These are phyloP conservation scores for Sebastes kiyomatsui DNA, from an alignment of 2,797 vertebrate species.

Conservation along the genomic window DNA sequence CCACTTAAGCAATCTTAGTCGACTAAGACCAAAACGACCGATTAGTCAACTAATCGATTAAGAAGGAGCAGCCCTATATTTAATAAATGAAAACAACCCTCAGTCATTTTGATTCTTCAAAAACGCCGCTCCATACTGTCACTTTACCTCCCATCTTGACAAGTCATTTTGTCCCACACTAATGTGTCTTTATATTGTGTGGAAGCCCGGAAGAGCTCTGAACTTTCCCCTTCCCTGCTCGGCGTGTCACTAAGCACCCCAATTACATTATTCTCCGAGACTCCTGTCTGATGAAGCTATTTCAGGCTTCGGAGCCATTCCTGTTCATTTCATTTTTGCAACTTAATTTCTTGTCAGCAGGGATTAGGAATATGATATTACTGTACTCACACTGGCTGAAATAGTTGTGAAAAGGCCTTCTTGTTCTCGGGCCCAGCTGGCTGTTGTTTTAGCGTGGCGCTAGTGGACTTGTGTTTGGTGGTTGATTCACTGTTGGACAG, in stretches of 20 bases:
- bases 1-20: too few relatives aligned
- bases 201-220: conserved; percentile 46
- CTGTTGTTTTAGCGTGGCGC: conserved; percentile 14
- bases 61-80: too few relatives aligned
- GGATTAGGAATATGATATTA: conserved; percentile 65
- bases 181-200: conserved; percentile 34
- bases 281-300: conserved; percentile 67
- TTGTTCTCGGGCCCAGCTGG: conserved; percentile 57
- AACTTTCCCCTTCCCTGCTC: conserved; percentile 18
- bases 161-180: conserved; percentile 30
- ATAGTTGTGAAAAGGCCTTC: conserved; percentile 59
- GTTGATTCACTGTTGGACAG: conserved; percentile 11
- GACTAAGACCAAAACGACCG: too few relatives aligned
- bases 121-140: neutral
- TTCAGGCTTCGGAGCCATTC: conserved; percentile 60
- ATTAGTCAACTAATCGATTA: too few relatives aligned
- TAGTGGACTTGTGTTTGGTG: neutral
- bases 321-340: conserved; percentile 63
- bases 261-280: conserved; percentile 66
- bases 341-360: conserved; percentile 57
- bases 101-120: neutral
- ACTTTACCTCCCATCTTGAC: neutral
- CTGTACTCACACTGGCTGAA: conserved; percentile 40
- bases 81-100: neutral
- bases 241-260: conserved; percentile 56